phyloP scores from a whole-genome alignment of 53 echinoderm and acorn worm genomes.

The Patiria pectinifera region DNA sequence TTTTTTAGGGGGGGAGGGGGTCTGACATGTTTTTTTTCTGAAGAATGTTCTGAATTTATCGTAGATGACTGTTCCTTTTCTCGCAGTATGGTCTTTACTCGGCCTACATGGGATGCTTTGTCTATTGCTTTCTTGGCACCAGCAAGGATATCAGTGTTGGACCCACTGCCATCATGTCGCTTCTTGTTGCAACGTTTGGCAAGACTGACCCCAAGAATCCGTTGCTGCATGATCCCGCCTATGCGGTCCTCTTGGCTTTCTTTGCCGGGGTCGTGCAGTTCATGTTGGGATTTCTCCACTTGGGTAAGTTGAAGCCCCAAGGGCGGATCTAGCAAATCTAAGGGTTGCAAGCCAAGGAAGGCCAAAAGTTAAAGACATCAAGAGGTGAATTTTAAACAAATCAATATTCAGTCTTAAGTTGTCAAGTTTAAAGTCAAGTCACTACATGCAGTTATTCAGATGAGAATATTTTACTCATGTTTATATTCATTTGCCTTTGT shows the following conservation, averaged over 20 bases:
- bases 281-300: constrained; percentile 77
- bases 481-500: too few species aligned
- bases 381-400: too few species aligned
- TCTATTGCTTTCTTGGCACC: constrained; percentile 85
- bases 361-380: too few species aligned
- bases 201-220: constrained; percentile 48
- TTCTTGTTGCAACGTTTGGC: constrained; percentile 86
- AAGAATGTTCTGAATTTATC: too few species aligned
- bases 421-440: too few species aligned
- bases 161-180: constrained; percentile 98
- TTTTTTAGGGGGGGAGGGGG: too few species aligned
- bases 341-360: too few species aligned
- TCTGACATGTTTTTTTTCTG: background rate
- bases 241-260: constrained; percentile 87
- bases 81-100: constrained; percentile 95
- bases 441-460: too few species aligned
- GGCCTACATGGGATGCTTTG: constrained; percentile 93
- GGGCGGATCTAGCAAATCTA: background rate
- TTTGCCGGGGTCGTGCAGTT: constrained; percentile 87
- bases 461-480: too few species aligned
- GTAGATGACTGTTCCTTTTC: background rate
- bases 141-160: constrained; percentile 90
- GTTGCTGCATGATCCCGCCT: constrained; percentile 73
- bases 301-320: constrained; percentile 70
- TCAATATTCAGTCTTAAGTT: too few species aligned